Evolutionary conservation across 2,888 invertebrate species (phyloP).

Genomic region (Molorchus minor): DNA sequence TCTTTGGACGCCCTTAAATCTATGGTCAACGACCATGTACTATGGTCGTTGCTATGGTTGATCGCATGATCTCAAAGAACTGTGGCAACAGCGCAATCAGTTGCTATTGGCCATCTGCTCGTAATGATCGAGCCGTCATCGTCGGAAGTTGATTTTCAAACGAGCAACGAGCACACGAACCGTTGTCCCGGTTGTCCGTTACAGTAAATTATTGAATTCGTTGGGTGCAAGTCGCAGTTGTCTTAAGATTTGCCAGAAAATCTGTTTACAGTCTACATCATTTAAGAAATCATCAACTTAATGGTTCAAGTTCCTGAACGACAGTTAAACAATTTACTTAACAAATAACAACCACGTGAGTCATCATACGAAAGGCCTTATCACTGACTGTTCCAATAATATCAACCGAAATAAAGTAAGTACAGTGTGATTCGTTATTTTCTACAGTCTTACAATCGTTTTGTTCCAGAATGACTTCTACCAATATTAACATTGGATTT

Average conservation of each 20-base stretch:
- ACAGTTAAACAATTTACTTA: too few species aligned
- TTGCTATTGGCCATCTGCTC: background rate
- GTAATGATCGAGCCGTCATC: background rate
- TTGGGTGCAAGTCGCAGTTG: too few species aligned
- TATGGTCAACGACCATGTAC: too few species aligned
- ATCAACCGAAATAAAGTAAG: conserved; percentile 6
- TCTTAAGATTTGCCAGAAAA: too few species aligned
- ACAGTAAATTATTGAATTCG: background rate
- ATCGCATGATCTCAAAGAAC: too few species aligned
- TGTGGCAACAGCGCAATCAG: background rate
- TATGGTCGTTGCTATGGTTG: too few species aligned
- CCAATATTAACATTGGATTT: conserved; percentile 51
- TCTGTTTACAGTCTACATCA: too few species aligned
- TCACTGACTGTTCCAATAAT: background rate
- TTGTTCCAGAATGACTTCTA: conserved; percentile 52
- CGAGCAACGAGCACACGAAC: conserved; percentile 3
- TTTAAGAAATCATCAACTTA: too few species aligned
- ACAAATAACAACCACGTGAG: background rate
- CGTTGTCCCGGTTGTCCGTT: conserved; percentile 7
- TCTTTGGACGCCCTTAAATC: too few species aligned
- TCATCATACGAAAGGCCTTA: background rate
- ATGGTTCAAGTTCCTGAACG: too few species aligned
- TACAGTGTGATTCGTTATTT: background rate
- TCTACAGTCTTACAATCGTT: background rate
- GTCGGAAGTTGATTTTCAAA: conserved; percentile 10